Evolutionary conservation across 2,113 vertebrate genomes (phyloP), one percentile per base, ranked within the genome.

Genomic region (Catharus minimus): DNA sequence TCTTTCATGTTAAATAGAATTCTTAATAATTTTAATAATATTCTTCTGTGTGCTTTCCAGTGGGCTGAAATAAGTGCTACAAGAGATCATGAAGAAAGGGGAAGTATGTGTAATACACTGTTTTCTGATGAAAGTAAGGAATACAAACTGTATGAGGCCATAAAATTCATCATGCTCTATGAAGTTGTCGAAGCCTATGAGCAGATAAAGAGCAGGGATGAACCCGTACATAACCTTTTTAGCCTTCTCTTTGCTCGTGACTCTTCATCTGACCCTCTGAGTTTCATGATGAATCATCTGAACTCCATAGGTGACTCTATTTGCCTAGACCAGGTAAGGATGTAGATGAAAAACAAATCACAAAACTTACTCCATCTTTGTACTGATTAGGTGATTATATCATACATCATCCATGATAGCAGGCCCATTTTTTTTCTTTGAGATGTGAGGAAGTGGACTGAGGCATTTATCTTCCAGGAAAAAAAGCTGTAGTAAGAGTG

Each of bases 271-370:
- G 98, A 98, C 46, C 98, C 98, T 69, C 90, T 98, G 84, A 98
- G 98, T 93, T 98, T 98, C 92, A 98, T 98, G 98, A 97, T 98
- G 95, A 98, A 98, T 91, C 98, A 98, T 89, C 95, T 98, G 73
- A 98, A 98, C 38, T 83, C 92, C n/a, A 74, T 98, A 44, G 98
- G 98, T 2, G 97, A 98, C 95, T 97, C 96, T 1, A 57, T 95
- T 76, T 97, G 97, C 39, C 82, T 98, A 30, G 98, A 98, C 64
- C 97, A 98, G 98, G 98, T 98, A 95, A 65, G 14, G n/a, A 71
- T 39, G 57, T 12, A 14, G 65, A 78, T 39, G n/a, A 61, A 90
- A 93, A 89, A 52, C 5, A 46, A 68, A 71, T 75, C 38, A 50
- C 39, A 55, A 52, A 80, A 55, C 5, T 60, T 32, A n/a, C 1